Base-by-base conservation (phyloP, 2,888 invertebrate genomes). In the Dicroscelio sp. region DNA sequence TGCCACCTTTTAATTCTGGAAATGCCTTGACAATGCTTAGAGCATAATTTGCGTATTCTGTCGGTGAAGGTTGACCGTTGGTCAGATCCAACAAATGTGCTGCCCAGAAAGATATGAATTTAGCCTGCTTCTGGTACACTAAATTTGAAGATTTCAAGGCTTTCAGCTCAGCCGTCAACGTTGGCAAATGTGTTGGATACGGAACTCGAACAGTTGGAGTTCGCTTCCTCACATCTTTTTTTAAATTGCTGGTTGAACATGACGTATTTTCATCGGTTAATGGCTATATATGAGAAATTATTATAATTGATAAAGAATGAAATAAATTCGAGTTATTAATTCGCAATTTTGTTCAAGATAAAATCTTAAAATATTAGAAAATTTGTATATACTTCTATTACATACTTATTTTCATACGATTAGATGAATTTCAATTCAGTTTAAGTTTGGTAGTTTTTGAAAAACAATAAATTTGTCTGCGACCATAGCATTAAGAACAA, bases 11-110 rank as follows among this genome's bases (percentile, higher is more conserved):
- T 17, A 78, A 38, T 27, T 38, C 78, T 14, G 78, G 82, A 67
- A 27, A 82, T 6, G 65, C 20, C 10, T 67, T 82, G 8, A 82
- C 52, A n/a, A 82, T 67, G 12, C 43, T 52, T n/a, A 63, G 38
- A 27, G 82, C 82, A 67, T 67, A 69, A 52, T 82, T 82, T 14
- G 82, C 14, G 27, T 82, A 82, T 27, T 82, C 82, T 5, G 48
- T 82, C 6, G 58, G 43, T 14, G 43, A 38, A 23, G 82, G 82
- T 43, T 25, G 67, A 23, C 55, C 65, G 17, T 65, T 20, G 14
- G 67, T 82, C 1, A 48, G 8, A 48, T 6, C 20, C 48, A 48
- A 6, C 8, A 48, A 48, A 48, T 48, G 48, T 4, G 17, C 48
- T 2, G 48, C 48, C 48, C 48, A 48, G 20, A 48, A 48, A 48